Conservation (phyloP, 2,888 invertebrate genomes). For the Leptinotarsa peninsularis region DNA sequence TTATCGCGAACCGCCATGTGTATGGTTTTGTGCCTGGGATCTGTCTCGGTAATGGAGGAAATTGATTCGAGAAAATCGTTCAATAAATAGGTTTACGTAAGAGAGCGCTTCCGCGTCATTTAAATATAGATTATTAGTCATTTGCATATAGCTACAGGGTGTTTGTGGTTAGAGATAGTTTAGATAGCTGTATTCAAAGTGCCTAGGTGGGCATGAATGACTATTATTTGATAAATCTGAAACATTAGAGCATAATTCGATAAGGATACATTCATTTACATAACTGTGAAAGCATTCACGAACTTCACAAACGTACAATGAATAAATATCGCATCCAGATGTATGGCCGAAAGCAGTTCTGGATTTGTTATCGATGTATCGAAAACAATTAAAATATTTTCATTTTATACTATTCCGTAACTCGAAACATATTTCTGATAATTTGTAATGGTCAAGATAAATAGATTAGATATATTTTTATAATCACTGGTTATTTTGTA, state of each 20-base stretch:
- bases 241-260: constrained; percentile 33
- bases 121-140: constrained; percentile 27
- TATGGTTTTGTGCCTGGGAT: constrained; percentile 13
- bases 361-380: neutral
- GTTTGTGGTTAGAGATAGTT: constrained; percentile 26
- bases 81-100: constrained; percentile 14
- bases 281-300: constrained; percentile 35
- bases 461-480: no score
- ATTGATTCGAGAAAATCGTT: constrained; percentile 19
- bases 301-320: constrained; percentile 25
- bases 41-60: constrained; percentile 15
- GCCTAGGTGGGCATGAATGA: constrained; percentile 27
- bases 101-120: constrained; percentile 23
- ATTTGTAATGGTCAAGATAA: no score
- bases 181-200: constrained; percentile 36
- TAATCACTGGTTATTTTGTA: no score
- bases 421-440: no score
- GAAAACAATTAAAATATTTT: neutral
- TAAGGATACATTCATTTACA: constrained; percentile 36
- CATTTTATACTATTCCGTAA: no score
- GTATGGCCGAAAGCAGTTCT: neutral
- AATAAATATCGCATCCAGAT: constrained; percentile 34
- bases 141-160: constrained; percentile 37
- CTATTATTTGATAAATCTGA: constrained; percentile 39
- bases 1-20: constrained; percentile 11